Evolutionary conservation across 2,113 vertebrate genomes (phyloP), one percentile per base, ranked within the genome.

Genomic region (Barnardius zonarius): DNA sequence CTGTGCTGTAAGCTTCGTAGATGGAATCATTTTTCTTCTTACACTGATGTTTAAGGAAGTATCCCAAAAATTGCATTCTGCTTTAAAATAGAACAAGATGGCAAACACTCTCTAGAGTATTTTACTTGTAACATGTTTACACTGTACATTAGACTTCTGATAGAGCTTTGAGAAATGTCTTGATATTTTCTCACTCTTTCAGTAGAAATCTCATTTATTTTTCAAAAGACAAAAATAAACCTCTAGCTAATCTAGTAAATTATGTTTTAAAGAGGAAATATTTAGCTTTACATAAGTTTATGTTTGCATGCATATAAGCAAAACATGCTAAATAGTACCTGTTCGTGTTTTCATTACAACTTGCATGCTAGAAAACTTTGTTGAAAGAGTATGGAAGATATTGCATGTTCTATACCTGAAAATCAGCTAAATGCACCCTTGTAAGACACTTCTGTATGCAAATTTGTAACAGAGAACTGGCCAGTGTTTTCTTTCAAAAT

Each of bases 1-100:
- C 51, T 13, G 8, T 25, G 24, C 33, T 39, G 23, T 20, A 37
- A 0, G 0, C 8, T 78, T 86, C 35, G 77, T 69, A 44, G 37
- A 10, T 4, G 4, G 44, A 76, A 85, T 83, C 2, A 14, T 31
- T 78, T 85, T 94, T 82, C 30, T 78, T 77, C 28, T 62, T 69
- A 43, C 2, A 31, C 10, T 27, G 28, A 17, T 30, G 17, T 78
- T 88, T 73, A 62, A 83, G 72, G 67, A 73, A 88, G 10, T 35
- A 73, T 2, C 5, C 24, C 28, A 37, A 70, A 62, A 8, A 83
- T 74, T 74, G 27, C 10, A 18, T 77, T 77, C 15, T 77, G 33
- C 51, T 89, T 48, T 84, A 64, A 92, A 92, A 46, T 31, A 75
- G 54, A 83, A 62, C 6, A 69, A 13, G 25, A 41, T 0, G 2